Base-by-base conservation (phyloP, 2,113 vertebrate species). In the Nymphicus hollandicus region DNA sequence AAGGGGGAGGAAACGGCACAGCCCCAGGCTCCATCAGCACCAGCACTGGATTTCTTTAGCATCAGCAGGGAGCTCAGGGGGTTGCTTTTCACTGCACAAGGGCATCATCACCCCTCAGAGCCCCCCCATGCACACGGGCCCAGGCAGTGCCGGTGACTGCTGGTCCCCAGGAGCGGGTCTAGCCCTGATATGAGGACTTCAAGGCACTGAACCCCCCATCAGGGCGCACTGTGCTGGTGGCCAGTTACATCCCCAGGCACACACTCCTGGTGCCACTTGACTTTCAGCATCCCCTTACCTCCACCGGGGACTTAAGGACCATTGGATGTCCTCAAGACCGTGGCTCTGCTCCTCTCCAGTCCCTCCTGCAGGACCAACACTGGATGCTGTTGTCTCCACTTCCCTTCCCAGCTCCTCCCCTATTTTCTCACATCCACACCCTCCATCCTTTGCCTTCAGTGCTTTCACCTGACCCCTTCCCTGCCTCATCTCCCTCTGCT, bases 21-120 rank as follows among this genome's bases (percentile, higher is more conserved):
- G 29, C 11, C 28, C 8, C 2, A 4, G 29, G 19, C 44, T 76
- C 56, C 86, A 37, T 22, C 69, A 74, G 65, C 31, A 37, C n/a
- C 1, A 0, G 39, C 37, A 29, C 17, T 0, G 0, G 29, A 16
- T 70, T 70, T 73, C 33, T 17, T 4, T 13, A 2, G 9, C 19
- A 15, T 9, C 37, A 58, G 31, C 31, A 60, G 39, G 14, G 46
- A 84, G 3, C 64, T 61, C 65, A 10, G 20, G 27, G 6, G 22
- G 61, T 50, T 77, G 20, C 12, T 71, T 29, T 49, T 44, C 8
- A 7, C 8, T 49, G 23, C 31, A 11, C 60, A 25, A 7, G 28
- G 24, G 27, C 12, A 33, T 8, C 31, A 43, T 6, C 27, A 18
- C n/a, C 17, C 8, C 68, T 4, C 64, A 77, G 43, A 61, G 27